Evolutionary conservation across 2,888 invertebrate species (phyloP), one percentile per base, ranked within the genome.

Genomic region (Poecilus cupreus): DNA sequence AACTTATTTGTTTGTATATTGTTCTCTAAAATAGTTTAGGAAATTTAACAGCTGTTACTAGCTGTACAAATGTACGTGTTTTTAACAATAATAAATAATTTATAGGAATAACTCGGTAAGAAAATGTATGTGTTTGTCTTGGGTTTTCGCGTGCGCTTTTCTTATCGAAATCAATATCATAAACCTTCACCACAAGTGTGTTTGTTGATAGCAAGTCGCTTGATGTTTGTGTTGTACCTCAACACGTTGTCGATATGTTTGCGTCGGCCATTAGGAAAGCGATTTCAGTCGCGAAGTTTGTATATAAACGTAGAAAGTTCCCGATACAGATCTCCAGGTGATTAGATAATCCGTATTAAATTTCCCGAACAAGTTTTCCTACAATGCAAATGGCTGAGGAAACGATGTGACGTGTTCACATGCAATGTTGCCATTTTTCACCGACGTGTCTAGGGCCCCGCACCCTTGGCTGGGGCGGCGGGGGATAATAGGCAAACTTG

Each of bases 401-500:
- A 78, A 76, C 78, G 64, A 70, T 46, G 51, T 39, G 49, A 51
- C 51, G 46, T 49, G 49, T 51, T 68, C 79, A 70, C 79, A 79
- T 70, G 79, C 79, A 32, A 79, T 79, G 68, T 68, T 68, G 79
- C 64, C 79, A 79, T 79, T 79, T 79, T 79, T 79, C 79, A 79
- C 64, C 64, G 32, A 16, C 32, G 18, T 68, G 64, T 78, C 78
- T 39, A 22, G 4, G 2, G 5, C 8, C 32, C 32, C 32, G 5
- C 4, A 6, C 32, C 32, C 32, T 8, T 32, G 1, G 32, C 32
- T 32, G 8, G 32, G n/a, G 43, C 4, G 32, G 6, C 8, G 8
- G 32, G n/a, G 43, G 43, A 2, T 43, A 43, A 43, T 43, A 43
- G 43, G 43, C n/a, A n/a, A 43, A 43, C 43, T 43, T 43, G 43